Percentiles rank a stretch among this genome's conserved stretches.
Conservation (phyloP, 2,797 vertebrate genomes). For the Sebastes taczanowskii region DNA sequence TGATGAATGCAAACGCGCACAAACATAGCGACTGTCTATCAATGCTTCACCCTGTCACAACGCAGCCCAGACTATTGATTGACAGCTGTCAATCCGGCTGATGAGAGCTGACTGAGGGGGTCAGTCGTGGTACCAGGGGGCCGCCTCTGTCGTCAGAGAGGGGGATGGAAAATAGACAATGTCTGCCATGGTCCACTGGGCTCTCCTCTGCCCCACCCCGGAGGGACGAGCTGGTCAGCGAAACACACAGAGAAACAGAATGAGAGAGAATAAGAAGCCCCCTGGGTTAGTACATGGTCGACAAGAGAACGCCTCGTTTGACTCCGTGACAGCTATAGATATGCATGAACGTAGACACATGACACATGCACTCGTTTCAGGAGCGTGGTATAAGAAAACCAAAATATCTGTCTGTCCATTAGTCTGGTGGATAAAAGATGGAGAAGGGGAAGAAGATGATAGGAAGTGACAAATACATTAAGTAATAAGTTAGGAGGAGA, state of each 20-base stretch:
- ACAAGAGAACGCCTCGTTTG: conserved; percentile 27
- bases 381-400: background rate
- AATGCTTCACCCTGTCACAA: conserved; percentile 48
- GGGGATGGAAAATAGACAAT: conserved; percentile 61
- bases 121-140: conserved; percentile 58
- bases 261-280: conserved; percentile 1
- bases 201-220: conserved; percentile 45
- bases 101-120: conserved; percentile 68
- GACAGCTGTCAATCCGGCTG: conserved; percentile 72
- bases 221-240: conserved; percentile 42
- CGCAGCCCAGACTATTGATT: conserved; percentile 51
- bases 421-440: conserved; percentile 11
- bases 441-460: conserved; percentile 25
- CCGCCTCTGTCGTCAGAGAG: conserved; percentile 29
- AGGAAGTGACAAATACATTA: conserved; percentile 56
- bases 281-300: conserved; percentile 5
- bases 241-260: conserved; percentile 7
- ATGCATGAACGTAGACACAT: background rate
- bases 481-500: conserved; percentile 37
- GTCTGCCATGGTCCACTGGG: conserved; percentile 57
- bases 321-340: conserved; percentile 20
- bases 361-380: background rate
- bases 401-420: conserved; percentile 37
- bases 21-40: conserved; percentile 44
- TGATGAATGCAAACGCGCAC: conserved; percentile 1